phyloP scores from a whole-genome alignment of 2,113 vertebrate species.

The Lepidothrix coronata region DNA sequence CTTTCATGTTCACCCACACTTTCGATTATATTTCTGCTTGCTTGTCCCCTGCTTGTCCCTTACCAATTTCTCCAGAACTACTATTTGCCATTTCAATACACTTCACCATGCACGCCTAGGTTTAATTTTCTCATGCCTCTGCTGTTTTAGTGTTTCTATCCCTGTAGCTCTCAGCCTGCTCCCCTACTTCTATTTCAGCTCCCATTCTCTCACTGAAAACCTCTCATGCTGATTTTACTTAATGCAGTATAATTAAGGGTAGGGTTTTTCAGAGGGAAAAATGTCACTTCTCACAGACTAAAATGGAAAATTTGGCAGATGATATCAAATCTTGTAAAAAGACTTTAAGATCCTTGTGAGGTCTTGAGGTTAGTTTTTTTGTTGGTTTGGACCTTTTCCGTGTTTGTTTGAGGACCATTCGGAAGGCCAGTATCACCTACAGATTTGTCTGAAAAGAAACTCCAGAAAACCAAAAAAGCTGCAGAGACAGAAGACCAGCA shows the following conservation, averaged over 20 bases:
- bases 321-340: neutral
- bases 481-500: neutral
- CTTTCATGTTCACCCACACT: constrained; percentile 37
- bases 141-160: constrained; percentile 2
- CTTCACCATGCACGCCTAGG: neutral
- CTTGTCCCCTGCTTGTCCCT: neutral
- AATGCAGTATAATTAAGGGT: neutral
- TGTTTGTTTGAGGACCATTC: neutral
- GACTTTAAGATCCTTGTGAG: neutral
- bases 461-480: neutral
- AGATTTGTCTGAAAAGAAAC: neutral
- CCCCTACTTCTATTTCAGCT: constrained; percentile 39
- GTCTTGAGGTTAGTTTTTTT: neutral
- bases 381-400: neutral
- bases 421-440: neutral
- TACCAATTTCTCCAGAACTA: neutral
- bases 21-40: constrained; percentile 1
- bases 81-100: constrained; percentile 6
- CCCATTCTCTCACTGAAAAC: constrained; percentile 5
- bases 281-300: neutral
- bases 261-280: neutral
- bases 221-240: constrained; percentile 40
- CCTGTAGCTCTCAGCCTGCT: constrained; percentile 28
- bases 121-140: constrained; percentile 12
- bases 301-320: neutral